These are phyloP conservation scores for Netelia melanura DNA, from an alignment of 2,888 invertebrate species.

Conservation along the genomic window DNA sequence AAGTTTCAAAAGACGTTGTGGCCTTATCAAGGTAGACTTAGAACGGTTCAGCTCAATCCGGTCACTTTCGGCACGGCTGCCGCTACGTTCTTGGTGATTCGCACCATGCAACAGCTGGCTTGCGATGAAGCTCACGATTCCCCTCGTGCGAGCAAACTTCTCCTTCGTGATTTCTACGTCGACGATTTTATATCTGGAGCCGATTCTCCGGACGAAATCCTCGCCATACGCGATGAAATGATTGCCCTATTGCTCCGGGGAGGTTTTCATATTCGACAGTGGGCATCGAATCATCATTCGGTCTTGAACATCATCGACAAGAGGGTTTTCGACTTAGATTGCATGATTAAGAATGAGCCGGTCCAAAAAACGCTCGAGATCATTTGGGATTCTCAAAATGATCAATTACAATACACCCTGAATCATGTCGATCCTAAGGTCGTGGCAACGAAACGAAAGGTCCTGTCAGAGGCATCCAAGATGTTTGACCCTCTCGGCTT, in stretches of 20 bases:
- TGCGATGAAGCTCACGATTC: conserved; percentile 57
- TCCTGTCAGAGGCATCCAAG: conserved; percentile 56
- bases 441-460: conserved; percentile 38
- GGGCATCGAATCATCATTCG: conserved; percentile 45
- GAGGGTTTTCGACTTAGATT: conserved; percentile 36
- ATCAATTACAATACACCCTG: conserved; percentile 50
- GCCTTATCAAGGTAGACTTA: conserved; percentile 37
- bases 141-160: conserved; percentile 63
- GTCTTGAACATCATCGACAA: not conserved
- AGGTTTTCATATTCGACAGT: conserved; percentile 70
- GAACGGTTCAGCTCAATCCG: conserved; percentile 49
- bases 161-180: conserved; percentile 73
- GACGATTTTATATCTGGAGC: conserved; percentile 74
- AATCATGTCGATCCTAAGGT: not conserved
- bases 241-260: conserved; percentile 70
- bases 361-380: conserved; percentile 51
- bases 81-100: conserved; percentile 71
- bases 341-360: conserved; percentile 15
- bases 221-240: conserved; percentile 64
- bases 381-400: conserved; percentile 54
- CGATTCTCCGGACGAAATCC: conserved; percentile 61
- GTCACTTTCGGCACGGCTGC: conserved; percentile 62
- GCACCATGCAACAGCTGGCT: conserved; percentile 71
- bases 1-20: conserved; percentile 62
- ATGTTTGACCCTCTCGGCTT: conserved; percentile 66